These are phyloP conservation scores for Lithobates sylvaticus DNA, from an alignment of 2,797 vertebrate species.

Conservation along the genomic window DNA sequence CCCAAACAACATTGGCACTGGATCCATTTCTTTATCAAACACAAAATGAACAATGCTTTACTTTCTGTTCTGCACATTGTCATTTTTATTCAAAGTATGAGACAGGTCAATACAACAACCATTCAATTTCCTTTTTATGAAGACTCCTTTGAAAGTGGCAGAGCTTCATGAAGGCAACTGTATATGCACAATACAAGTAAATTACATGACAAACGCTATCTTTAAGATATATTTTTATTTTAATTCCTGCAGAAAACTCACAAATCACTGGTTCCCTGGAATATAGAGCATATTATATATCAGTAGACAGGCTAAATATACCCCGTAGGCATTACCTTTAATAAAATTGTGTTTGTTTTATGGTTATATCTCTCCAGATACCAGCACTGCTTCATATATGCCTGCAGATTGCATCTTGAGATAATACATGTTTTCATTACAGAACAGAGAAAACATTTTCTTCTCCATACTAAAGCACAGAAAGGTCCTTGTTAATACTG, in stretches of 20 bases:
- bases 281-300: not conserved
- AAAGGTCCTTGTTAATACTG: not conserved
- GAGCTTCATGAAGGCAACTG: not conserved
- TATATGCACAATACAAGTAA: not conserved
- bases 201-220: not conserved
- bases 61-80: not conserved
- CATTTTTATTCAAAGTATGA: not conserved
- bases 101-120: not conserved
- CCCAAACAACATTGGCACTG: too few relatives aligned
- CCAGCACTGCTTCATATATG: not conserved
- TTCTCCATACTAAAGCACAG: not conserved
- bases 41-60: not conserved
- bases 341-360: conserved; percentile 17
- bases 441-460: not conserved
- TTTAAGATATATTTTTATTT: not conserved
- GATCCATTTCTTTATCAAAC: too few relatives aligned
- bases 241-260: not conserved
- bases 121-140: not conserved
- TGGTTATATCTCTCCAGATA: not conserved
- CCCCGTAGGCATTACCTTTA: conserved; percentile 14
- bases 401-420: not conserved
- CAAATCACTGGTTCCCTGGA: not conserved
- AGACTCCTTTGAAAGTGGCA: not conserved
- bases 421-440: conserved; percentile 18
- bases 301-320: not conserved